A percentile compares a stretch with the other conserved stretches of the same genome.
Evolutionary conservation across 2,113 vertebrate species (phyloP).

Genomic region (Equus przewalskii): DNA sequence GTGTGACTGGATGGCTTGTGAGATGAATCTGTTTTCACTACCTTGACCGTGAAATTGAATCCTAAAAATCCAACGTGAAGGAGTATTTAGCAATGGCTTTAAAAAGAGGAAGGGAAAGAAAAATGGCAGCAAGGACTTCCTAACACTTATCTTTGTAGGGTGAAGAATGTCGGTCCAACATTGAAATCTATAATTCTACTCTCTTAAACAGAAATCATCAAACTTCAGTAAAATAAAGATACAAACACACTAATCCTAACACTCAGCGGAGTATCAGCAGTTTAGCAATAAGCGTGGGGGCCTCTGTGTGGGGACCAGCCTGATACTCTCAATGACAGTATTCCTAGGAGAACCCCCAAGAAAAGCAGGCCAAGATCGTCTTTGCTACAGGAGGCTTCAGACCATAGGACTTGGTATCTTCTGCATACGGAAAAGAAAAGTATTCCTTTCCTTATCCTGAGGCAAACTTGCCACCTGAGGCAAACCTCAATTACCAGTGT

Average conservation of each 20-base stretch:
- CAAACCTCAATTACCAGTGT: background rate
- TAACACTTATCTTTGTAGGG: background rate
- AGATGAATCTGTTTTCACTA: background rate
- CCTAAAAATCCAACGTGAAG: background rate
- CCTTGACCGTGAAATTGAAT: background rate
- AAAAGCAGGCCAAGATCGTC: background rate
- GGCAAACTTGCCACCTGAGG: background rate
- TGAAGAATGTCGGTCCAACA: background rate
- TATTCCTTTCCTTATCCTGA: background rate
- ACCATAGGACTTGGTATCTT: background rate
- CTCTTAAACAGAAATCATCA: background rate
- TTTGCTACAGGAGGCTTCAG: background rate
- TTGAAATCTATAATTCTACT: background rate
- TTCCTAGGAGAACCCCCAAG: background rate
- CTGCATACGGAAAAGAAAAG: background rate
- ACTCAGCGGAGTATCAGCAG: accelerated
- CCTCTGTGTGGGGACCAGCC: background rate
- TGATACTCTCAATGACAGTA: too few species aligned
- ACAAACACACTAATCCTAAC: background rate
- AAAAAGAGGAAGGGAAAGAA: background rate
- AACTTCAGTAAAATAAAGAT: background rate
- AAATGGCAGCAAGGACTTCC: background rate
- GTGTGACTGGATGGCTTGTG: background rate
- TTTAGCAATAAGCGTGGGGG: background rate
- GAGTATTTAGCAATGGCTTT: background rate